Conservation (phyloP, 1,140 invertebrate genomes). For the Anoplolepis gracilipes region DNA sequence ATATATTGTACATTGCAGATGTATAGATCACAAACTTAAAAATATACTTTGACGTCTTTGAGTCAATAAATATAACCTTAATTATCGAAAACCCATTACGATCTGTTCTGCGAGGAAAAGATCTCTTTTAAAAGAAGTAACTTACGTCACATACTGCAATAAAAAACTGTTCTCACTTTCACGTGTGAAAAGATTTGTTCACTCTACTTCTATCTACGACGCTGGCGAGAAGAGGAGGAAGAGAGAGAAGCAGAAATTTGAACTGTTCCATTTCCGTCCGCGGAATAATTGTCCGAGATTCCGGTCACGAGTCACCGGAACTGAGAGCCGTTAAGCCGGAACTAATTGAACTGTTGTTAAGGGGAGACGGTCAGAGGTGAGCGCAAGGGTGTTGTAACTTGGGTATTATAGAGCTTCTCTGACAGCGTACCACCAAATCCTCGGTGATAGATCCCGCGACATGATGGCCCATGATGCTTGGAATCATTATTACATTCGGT, state of each 20-base stretch:
- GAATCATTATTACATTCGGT: slow-evolving; percentile 68
- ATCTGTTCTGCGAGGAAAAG: background rate
- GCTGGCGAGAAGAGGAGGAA: too few relatives aligned
- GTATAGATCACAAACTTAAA: background rate
- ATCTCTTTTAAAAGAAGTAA: slow-evolving; percentile 4
- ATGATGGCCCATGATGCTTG: slow-evolving; percentile 54
- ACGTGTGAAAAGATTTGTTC: slow-evolving; percentile 39
- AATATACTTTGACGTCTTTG: background rate
- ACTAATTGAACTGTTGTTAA: slow-evolving; percentile 75
- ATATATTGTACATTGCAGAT: too few relatives aligned
- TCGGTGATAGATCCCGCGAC: slow-evolving; percentile 71
- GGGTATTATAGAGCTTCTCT: slow-evolving; percentile 74
- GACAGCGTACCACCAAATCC: slow-evolving; percentile 71
- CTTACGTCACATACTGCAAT: slow-evolving; percentile 6
- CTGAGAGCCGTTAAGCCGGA: slow-evolving; percentile 76
- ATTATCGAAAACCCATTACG: slow-evolving; percentile 26
- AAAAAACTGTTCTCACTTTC: slow-evolving; percentile 22
- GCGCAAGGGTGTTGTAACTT: slow-evolving; percentile 60
- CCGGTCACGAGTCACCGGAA: slow-evolving; percentile 77
- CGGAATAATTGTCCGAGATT: slow-evolving; percentile 76
- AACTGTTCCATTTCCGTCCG: slow-evolving; percentile 43
- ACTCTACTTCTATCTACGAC: background rate
- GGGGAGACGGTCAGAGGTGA: slow-evolving; percentile 60
- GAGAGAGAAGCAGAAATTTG: slow-evolving; percentile 48
- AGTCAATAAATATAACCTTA: background rate